phyloP scores from a whole-genome alignment of 2,797 vertebrate genomes.

The Hoplostethus atlanticus region DNA sequence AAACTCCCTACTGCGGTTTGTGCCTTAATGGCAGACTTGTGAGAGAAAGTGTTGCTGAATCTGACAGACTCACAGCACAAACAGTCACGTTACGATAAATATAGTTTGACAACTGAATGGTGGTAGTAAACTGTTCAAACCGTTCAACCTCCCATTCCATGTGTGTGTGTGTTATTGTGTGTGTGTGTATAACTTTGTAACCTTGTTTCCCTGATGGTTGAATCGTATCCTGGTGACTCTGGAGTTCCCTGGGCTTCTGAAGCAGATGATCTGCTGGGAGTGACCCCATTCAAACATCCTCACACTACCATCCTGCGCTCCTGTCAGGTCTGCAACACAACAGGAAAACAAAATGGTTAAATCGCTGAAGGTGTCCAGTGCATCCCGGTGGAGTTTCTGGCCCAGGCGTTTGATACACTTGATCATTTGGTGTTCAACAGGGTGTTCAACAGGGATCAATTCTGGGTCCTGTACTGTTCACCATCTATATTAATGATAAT shows the following conservation, averaged over 20 bases:
- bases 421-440: no score
- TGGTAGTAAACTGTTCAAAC: background rate
- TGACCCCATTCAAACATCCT: slow-evolving; percentile 99
- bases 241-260: slow-evolving; percentile 94
- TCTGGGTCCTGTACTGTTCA: no score
- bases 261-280: slow-evolving; percentile 96
- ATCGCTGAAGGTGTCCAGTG: background rate
- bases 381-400: background rate
- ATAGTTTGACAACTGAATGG: slow-evolving; percentile 24
- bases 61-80: slow-evolving; percentile 41
- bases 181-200: slow-evolving; percentile 52
- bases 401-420: slow-evolving; percentile 12
- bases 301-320: slow-evolving; percentile 97
- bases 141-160: background rate
- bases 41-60: slow-evolving; percentile 43
- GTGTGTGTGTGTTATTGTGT: background rate
- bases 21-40: slow-evolving; percentile 37
- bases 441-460: no score
- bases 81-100: slow-evolving; percentile 12
- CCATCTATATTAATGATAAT: no score
- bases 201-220: slow-evolving; percentile 99
- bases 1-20: slow-evolving; percentile 47
- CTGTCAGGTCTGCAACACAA: slow-evolving; percentile 90
- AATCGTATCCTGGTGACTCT: slow-evolving; percentile 97
- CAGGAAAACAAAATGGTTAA: background rate